These are phyloP conservation scores for Andrena marginata DNA, from an alignment of 2,888 invertebrate species.

Conservation along the genomic window DNA sequence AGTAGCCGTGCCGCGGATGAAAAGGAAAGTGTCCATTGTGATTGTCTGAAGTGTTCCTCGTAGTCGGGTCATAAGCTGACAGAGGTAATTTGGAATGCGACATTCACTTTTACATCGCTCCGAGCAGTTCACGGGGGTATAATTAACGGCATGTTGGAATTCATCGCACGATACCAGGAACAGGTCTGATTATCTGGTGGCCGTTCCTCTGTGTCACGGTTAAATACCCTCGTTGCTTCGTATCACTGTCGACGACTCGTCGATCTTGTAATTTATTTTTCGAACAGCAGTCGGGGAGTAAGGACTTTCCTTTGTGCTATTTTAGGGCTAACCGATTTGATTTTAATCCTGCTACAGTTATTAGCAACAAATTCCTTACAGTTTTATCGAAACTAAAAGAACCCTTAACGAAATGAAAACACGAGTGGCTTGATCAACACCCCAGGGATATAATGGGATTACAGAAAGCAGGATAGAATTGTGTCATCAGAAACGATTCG, in stretches of 20 bases:
- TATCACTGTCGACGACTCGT: background rate
- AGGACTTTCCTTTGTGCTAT: background rate
- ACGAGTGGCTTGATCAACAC: too few relatives aligned
- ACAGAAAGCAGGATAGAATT: too few relatives aligned
- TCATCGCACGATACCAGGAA: slow-evolving; percentile 11
- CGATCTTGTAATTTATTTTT: slow-evolving; percentile 4
- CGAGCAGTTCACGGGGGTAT: slow-evolving; percentile 11
- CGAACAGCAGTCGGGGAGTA: background rate
- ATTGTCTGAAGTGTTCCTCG: background rate
- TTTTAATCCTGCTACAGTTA: too few relatives aligned
- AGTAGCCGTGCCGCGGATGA: background rate
- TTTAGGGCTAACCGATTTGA: too few relatives aligned
- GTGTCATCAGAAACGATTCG: too few relatives aligned
- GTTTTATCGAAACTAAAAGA: too few relatives aligned
- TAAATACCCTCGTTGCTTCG: slow-evolving; percentile 8
- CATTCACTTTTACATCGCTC: slow-evolving; percentile 16
- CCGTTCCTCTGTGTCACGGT: slow-evolving; percentile 27
- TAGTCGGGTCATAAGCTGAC: slow-evolving; percentile 1
- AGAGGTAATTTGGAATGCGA: slow-evolving; percentile 7
- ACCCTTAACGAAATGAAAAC: too few relatives aligned
- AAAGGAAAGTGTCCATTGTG: slow-evolving; percentile 16
- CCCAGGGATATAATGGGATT: too few relatives aligned
- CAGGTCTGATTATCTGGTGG: slow-evolving; percentile 20
- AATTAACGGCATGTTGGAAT: slow-evolving; percentile 28
- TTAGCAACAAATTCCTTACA: too few relatives aligned